Evolutionary conservation across 2,888 invertebrate species (phyloP), one percentile per base, ranked within the genome.

Genomic region (Tenodera sinensis): DNA sequence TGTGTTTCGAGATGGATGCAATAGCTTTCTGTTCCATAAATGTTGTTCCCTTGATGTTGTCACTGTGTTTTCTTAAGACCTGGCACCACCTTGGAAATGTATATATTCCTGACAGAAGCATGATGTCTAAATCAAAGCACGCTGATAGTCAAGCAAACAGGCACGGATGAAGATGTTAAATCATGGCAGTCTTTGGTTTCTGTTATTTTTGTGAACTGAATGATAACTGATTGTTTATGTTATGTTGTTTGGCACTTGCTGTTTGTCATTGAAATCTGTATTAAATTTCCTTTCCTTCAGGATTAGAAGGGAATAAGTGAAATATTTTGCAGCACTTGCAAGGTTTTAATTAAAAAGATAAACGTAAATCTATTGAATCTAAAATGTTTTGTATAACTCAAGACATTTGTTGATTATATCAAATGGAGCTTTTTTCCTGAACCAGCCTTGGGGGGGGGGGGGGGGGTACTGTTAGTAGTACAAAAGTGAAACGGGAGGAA

Each of bases 41-140:
- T 83, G 34, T n/a, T n/a, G n/a, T n/a, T n/a, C n/a, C 27, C 54
- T 15, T 85, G 85, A 47, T 85, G 85, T 85, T 47, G 34, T 47
- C 25, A 85, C 54, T 27, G 27, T 47, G 47, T 85, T 85, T 71
- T 71, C 54, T 71, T 71, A 6, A 71, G 54, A 87, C 83, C 87
- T 87, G 83, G 87, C 87, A 87, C 87, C 81, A 28, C 54, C 85
- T n/a, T 87, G 87, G 87, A 87, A 87, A 87, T 87, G 87, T 83
- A 87, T 87, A 30, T 34, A 81, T 87, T 54, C 28, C 30, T 28
- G 28, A 87, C 87, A 87, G 87, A 87, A 28, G 87, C 87, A 87
- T 87, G 87, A 87, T 87, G 87, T 81, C 30, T 15, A 30, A 20
- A 42, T 42, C 28, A 30, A 85, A 47, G 47, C 85, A 85, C 47